Conservation (phyloP, 2,888 invertebrate genomes). For the Entomobrya multifasciata region DNA sequence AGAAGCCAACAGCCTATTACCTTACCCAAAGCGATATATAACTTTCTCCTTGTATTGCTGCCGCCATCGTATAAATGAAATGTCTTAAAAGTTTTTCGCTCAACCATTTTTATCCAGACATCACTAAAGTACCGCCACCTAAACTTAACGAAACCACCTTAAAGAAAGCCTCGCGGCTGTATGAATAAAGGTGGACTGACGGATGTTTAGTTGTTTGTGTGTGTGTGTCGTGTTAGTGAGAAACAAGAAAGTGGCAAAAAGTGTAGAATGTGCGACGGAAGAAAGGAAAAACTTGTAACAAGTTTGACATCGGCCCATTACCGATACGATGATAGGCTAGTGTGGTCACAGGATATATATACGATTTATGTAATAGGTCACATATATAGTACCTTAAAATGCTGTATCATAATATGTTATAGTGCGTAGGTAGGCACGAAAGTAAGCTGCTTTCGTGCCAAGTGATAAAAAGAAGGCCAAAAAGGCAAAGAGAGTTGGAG, state of each 20-base stretch:
- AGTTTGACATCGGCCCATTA: constrained; percentile 60
- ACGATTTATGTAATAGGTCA: neutral
- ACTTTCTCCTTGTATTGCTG: no score
- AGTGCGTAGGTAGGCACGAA: neutral
- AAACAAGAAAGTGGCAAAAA: constrained; percentile 37
- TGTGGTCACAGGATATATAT: neutral
- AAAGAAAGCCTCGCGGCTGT: constrained; percentile 39
- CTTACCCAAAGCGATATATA: constrained; percentile 25
- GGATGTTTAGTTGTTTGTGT: constrained; percentile 31
- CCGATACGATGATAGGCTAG: constrained; percentile 30
- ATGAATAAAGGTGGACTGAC: constrained; percentile 51
- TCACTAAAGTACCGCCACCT: neutral
- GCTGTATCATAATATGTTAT: neutral
- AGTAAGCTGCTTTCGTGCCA: neutral
- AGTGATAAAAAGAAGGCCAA: constrained; percentile 54
- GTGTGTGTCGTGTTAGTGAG: neutral
- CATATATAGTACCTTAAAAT: neutral
- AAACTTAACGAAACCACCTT: neutral
- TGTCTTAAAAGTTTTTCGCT: constrained; percentile 30
- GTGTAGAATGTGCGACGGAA: neutral
- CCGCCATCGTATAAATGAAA: constrained; percentile 37
- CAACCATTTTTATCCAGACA: neutral
- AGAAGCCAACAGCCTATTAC: constrained; percentile 28
- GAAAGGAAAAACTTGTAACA: constrained; percentile 59
- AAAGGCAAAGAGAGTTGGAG: constrained; percentile 20